Percentiles rank a stretch among this genome's conserved stretches.
Evolutionary conservation across 2,113 vertebrate species (phyloP).

Genomic region (Rhynchomys soricoides): DNA sequence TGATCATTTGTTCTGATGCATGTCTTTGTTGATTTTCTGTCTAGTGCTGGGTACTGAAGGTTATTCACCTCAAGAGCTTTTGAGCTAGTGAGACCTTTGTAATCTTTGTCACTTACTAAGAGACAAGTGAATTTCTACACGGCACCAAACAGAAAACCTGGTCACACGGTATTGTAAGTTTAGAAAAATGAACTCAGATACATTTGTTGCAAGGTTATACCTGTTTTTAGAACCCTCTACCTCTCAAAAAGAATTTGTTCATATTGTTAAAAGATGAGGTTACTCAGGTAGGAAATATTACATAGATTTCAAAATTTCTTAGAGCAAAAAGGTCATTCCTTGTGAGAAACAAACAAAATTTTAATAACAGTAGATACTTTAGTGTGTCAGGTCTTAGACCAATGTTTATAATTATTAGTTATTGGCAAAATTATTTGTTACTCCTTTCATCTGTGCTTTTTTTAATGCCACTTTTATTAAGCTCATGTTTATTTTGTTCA

Average conservation of each 20-base stretch:
- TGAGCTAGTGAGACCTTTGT: background rate
- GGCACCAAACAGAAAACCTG: slow-evolving; percentile 32
- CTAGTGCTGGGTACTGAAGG: slow-evolving; percentile 6
- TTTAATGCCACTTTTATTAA: slow-evolving; percentile 47
- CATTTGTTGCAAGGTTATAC: background rate
- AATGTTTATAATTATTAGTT: slow-evolving; percentile 19
- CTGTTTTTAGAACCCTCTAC: slow-evolving; percentile 1
- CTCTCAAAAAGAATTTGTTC: slow-evolving; percentile 17
- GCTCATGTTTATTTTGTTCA: slow-evolving; percentile 19
- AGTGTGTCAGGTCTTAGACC: background rate
- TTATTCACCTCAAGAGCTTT: background rate
- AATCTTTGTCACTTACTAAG: slow-evolving; percentile 42
- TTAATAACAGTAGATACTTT: background rate
- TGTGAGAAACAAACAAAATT: slow-evolving; percentile 23
- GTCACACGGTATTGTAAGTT: background rate
- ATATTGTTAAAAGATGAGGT: background rate
- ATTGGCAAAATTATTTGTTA: background rate
- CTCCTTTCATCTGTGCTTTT: slow-evolving; percentile 47
- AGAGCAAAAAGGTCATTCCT: slow-evolving; percentile 4
- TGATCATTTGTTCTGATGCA: background rate
- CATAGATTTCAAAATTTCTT: slow-evolving; percentile 14
- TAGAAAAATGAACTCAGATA: background rate
- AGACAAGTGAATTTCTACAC: background rate
- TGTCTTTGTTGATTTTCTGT: slow-evolving; percentile 43
- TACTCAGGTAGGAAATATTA: background rate